Evolutionary conservation across 1,140 invertebrate genomes (phyloP).

Genomic region (Medauroidea extradentata): DNA sequence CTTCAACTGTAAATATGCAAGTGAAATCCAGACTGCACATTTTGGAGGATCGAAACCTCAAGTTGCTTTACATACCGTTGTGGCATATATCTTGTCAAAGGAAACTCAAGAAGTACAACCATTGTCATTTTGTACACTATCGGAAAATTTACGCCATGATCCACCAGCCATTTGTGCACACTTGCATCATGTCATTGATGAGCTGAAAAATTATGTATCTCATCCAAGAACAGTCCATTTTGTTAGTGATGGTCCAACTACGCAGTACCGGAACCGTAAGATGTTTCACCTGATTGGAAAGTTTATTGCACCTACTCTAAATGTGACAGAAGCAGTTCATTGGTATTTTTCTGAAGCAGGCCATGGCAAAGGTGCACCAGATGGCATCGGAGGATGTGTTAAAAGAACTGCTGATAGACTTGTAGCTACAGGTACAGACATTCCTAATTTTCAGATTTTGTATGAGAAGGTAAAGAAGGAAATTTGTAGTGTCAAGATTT

Average conservation of each 20-base stretch:
- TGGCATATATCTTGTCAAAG: constrained; percentile 24
- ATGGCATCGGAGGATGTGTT: constrained; percentile 41
- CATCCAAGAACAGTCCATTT: too few relatives aligned
- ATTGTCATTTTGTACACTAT: constrained; percentile 35
- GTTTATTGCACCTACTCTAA: not conserved
- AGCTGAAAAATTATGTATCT: too few relatives aligned
- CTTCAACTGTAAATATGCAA: constrained; percentile 33
- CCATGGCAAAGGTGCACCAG: constrained; percentile 44
- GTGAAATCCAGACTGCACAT: constrained; percentile 35
- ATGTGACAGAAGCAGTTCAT: constrained; percentile 7
- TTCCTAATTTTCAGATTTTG: constrained; percentile 19
- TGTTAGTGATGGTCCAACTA: not conserved
- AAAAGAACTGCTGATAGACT: constrained; percentile 39
- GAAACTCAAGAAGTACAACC: constrained; percentile 20
- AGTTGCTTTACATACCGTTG: constrained; percentile 36
- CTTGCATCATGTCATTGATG: constrained; percentile 29
- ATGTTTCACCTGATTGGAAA: constrained; percentile 11
- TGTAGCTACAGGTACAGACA: constrained; percentile 34
- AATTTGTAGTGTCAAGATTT: too few relatives aligned
- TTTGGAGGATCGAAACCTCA: constrained; percentile 35
- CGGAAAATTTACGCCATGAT: constrained; percentile 34
- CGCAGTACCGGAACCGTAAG: constrained; percentile 19
- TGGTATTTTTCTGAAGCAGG: constrained; percentile 45
- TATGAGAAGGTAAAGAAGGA: not conserved
- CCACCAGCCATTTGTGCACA: constrained; percentile 38